Conservation (phyloP, 2,113 vertebrate species). For the Microcebus lehilahytsara region DNA sequence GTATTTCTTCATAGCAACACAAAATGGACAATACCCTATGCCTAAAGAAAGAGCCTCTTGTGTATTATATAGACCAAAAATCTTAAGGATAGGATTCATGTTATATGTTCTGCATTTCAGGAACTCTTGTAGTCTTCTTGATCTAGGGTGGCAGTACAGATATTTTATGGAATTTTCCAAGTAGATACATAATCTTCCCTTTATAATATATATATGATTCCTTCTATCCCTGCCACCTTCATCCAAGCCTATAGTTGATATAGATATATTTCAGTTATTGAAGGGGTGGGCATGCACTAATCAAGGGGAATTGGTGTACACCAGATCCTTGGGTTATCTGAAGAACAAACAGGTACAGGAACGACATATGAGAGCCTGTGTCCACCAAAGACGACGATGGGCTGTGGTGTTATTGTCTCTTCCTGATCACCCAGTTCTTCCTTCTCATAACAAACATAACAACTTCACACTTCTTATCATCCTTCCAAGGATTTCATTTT, state of each 20-base stretch:
- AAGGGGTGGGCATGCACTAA: too few relatives aligned
- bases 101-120: rapidly evolving
- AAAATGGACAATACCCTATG: neutral
- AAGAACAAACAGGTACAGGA: neutral
- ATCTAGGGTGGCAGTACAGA: neutral
- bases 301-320: too few relatives aligned
- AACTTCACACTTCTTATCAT: neutral
- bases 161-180: neutral
- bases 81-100: neutral
- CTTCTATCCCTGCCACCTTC: neutral
- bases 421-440: neutral
- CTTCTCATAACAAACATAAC: neutral
- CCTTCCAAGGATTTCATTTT: neutral
- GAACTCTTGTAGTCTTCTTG: neutral
- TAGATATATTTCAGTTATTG: neutral
- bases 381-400: neutral
- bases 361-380: neutral
- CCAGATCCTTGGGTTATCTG: neutral
- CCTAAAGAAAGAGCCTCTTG: neutral
- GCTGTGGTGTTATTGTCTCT: neutral
- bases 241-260: neutral
- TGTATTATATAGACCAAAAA: neutral
- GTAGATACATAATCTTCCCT: neutral
- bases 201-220: neutral
- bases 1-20: too few relatives aligned